Evolutionary conservation across 2,113 vertebrate species (phyloP).

Genomic region (Megalops atlanticus): DNA sequence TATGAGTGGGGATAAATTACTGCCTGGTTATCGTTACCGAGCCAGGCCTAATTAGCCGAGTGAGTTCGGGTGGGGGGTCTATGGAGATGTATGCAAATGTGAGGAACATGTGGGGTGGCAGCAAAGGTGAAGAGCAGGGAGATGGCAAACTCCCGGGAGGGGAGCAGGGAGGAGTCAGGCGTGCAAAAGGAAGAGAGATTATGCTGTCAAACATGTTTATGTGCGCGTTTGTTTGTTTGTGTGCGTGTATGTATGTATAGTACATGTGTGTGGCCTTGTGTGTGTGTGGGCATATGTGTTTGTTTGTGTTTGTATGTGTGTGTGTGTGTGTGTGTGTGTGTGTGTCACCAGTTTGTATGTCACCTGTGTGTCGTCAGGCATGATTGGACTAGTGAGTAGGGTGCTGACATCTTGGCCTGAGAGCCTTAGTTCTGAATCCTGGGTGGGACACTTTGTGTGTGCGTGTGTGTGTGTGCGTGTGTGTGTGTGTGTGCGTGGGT

Average conservation of each 20-base stretch:
- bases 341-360: too few relatives aligned
- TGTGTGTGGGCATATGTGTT: not conserved
- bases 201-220: not conserved
- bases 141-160: not conserved
- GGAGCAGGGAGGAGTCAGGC: not conserved
- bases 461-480: slow-evolving; percentile 12
- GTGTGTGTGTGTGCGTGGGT: slow-evolving; percentile 21
- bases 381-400: too few relatives aligned
- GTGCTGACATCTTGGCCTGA: not conserved
- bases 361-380: too few relatives aligned
- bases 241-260: not conserved
- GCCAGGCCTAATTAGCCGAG: slow-evolving; percentile 19
- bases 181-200: too few relatives aligned
- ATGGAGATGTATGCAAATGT: slow-evolving; percentile 5
- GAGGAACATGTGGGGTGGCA: not conserved
- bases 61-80: slow-evolving; percentile 3
- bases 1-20: not conserved
- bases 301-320: slow-evolving; percentile 7
- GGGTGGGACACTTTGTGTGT: not conserved
- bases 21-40: not conserved
- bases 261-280: not conserved
- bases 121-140: not conserved
- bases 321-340: slow-evolving; percentile 7
- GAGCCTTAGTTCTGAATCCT: not conserved
- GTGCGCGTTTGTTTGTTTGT: slow-evolving; percentile 14